Evolutionary conservation across 2,888 invertebrate genomes (phyloP).

Genomic region (Lobophora halterata): DNA sequence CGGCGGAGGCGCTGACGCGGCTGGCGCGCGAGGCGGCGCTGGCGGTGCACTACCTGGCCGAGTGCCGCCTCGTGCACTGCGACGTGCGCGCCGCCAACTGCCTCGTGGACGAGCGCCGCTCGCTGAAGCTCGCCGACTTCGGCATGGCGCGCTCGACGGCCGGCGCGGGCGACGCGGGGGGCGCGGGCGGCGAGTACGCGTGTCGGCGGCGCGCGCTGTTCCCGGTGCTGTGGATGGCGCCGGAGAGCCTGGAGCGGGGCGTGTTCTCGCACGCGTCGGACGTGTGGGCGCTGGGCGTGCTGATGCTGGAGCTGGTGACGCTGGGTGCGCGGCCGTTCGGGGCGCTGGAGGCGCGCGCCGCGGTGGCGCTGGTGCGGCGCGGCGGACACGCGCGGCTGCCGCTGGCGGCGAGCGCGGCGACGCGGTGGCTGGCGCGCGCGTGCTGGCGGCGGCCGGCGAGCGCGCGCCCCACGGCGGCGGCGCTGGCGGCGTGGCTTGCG

Average conservation of each 20-base stretch:
- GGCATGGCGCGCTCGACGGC: constrained; percentile 85
- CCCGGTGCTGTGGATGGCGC: constrained; percentile 95
- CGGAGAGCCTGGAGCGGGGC: constrained; percentile 89
- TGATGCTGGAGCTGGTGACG: constrained; percentile 91
- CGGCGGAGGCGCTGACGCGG: constrained; percentile 49
- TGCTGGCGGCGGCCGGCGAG: constrained; percentile 86
- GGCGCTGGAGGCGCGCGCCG: constrained; percentile 87
- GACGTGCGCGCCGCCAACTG: constrained; percentile 91
- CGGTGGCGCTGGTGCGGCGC: constrained; percentile 80
- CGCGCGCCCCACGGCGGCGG: constrained; percentile 87
- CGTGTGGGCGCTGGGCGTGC: constrained; percentile 93
- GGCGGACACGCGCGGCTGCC: constrained; percentile 85
- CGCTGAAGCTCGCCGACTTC: constrained; percentile 91
- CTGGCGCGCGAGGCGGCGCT: constrained; percentile 46
- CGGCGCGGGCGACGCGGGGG: constrained; percentile 82
- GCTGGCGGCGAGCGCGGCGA: constrained; percentile 55
- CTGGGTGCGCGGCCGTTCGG: constrained; percentile 94
- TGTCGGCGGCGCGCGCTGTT: constrained; percentile 91
- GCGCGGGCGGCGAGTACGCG: constrained; percentile 86
- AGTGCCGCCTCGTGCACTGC: constrained; percentile 90
- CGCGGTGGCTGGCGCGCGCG: constrained; percentile 82
- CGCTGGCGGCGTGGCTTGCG: constrained; percentile 86
- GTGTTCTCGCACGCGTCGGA: constrained; percentile 91
- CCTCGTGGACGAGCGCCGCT: constrained; percentile 85
- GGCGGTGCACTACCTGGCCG: constrained; percentile 83